Percentiles rank a stretch among this genome's conserved stretches.
These are phyloP conservation scores for Caenorhabditis auriculariae DNA, from an alignment of 2,888 invertebrate genomes.

Conservation along the genomic window DNA sequence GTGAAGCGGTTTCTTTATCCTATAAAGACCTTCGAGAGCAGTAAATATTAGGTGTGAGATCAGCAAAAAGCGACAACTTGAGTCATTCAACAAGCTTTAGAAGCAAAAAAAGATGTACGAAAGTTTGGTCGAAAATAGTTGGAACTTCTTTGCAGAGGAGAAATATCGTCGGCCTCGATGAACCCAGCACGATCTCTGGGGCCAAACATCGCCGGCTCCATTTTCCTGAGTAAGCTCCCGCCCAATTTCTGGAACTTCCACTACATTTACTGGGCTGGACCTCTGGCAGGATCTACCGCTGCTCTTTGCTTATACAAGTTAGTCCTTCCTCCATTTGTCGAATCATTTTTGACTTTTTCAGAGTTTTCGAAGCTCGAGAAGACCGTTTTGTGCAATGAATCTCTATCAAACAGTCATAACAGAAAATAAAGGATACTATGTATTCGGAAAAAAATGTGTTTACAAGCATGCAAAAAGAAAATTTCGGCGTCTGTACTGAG, in stretches of 20 bases:
- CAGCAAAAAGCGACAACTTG: too few relatives aligned
- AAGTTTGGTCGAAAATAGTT: too few relatives aligned
- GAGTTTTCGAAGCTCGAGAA: constrained; percentile 45
- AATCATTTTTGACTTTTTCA: constrained; percentile 12
- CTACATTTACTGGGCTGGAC: constrained; percentile 64
- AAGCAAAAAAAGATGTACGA: too few relatives aligned
- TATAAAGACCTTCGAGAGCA: too few relatives aligned
- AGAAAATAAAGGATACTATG: too few relatives aligned
- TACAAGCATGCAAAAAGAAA: too few relatives aligned
- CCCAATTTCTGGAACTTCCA: constrained; percentile 48
- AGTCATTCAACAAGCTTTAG: not conserved
- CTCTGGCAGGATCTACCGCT: constrained; percentile 56
- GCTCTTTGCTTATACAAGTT: constrained; percentile 60
- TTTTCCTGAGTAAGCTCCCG: constrained; percentile 18
- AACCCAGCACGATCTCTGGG: constrained; percentile 66
- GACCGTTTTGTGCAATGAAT: constrained; percentile 31
- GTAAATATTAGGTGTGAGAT: too few relatives aligned
- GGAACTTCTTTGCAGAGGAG: constrained; percentile 56
- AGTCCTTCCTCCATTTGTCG: too few relatives aligned
- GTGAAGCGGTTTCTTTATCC: too few relatives aligned
- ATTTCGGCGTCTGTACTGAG: too few relatives aligned
- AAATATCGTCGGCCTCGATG: constrained; percentile 65
- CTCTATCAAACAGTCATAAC: too few relatives aligned
- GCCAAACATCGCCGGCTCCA: constrained; percentile 60
- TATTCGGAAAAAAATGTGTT: too few relatives aligned